Evolutionary conservation across 2,888 invertebrate genomes (phyloP), one percentile per base, ranked within the genome.

Genomic region (Pachliopta kotzebuea): DNA sequence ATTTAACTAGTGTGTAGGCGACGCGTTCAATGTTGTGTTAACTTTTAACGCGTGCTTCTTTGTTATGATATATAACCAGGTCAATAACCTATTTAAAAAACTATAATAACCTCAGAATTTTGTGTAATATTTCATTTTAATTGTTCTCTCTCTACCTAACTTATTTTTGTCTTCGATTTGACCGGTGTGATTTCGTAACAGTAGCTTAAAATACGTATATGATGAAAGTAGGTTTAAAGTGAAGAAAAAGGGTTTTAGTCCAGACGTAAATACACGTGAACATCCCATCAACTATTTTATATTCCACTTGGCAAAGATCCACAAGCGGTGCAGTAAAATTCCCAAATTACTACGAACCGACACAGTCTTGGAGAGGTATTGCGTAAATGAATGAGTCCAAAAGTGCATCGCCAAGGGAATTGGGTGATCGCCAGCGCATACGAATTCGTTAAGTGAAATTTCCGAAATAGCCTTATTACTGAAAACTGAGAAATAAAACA

Each of bases 341-440:
- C 56, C 60, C 31, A 56, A 60, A 65, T 60, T 56, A 60, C 60
- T 56, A 53, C 65, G 45, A 56, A 56, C 60, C 14, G 52, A 52
- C 56, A 54, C 24, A 26, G 52, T 26, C 52, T 52, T 9, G 14
- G 53, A 63, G 63, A 63, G 62, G 53, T 60, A 42, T 65, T 65
- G 60, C 60, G 60, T 57, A 65, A 65, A 65, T 50, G 59, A 63
- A 71, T 69, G 70, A 67, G 65, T 65, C 69, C 67, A 71, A 74
- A 74, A 74, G 72, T 74, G 75, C 78, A 75, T 73, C 70, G 56
- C 63, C 61, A 68, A 60, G 50, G 17, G 64, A 65, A 21, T 66
- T 77, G 78, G 77, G 72, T 59, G 31, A 63, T 31, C 57, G 78
- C 78, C 79, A 76, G 67, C 70, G 69, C 70, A 70, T 73, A 72